Base-by-base conservation (phyloP, 2,113 vertebrate species). In the Caretta caretta region DNA sequence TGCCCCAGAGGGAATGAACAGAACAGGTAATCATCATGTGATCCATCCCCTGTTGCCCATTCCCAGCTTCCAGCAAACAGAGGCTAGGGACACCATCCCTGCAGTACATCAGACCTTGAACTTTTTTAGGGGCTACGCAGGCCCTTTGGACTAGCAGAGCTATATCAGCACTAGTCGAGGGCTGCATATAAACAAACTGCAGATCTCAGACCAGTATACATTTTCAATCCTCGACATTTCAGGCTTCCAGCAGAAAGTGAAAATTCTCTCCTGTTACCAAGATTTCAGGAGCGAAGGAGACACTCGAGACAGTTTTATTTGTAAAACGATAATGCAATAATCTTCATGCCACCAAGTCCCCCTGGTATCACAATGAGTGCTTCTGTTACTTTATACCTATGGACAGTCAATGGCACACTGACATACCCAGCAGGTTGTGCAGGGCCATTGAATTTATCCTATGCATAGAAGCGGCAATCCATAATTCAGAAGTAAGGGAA, bases 401-500 rank as follows among this genome's bases (percentile, higher is more conserved):
- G 12, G 0, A 22, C 56, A 69, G 82, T 42, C 25, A 2, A 87
- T 20, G 53, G 89, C 83, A 75, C 83, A 56, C 27, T 53, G 83
- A 79, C 87, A 84, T 69, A 8, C 48, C 9, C n/a, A 56, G 80
- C 17, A 17, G 80, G 53, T 65, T 82, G 22, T 57, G 57, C 51
- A 56, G 90, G 51, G 86, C 75, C 62, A 5, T 4, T 59, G 54
- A 69, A 88, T 94, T 91, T 90, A 31, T 95, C 96, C 91, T 83
- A 56, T 78, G 80, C 11, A 7, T 20, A 92, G 89, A 95, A 80
- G 10, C 81, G 75, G 90, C 86, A 87, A 29, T 80, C 90, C 87
- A 83, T 97, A 94, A 95, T 92, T 94, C 94, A 95, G 80, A 59
- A 91, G 88, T n/a, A n/a, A 95, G 83, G 92, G 54, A 97, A 86